These are phyloP conservation scores for Pentalonia nigronervosa DNA, from an alignment of 1,140 invertebrate genomes.

Conservation along the genomic window DNA sequence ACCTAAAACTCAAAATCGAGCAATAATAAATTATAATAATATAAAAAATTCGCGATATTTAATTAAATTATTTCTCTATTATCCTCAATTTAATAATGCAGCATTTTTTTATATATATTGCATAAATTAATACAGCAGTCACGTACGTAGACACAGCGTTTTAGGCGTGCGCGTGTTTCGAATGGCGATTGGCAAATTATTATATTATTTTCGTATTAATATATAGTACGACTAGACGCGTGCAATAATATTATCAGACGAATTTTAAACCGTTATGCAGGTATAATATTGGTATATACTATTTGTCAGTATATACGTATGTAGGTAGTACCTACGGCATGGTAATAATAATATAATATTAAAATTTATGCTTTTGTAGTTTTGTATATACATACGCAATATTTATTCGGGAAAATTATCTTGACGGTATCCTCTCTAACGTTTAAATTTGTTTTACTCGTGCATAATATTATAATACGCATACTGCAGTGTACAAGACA, in stretches of 20 bases:
- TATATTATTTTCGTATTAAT: neutral
- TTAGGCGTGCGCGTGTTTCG: neutral
- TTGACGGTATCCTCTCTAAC: neutral
- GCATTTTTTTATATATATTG: neutral
- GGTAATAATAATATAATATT: neutral
- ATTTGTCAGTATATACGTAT: neutral
- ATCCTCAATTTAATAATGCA: neutral
- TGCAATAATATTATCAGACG: neutral
- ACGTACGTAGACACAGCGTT: neutral
- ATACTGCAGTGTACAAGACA: neutral
- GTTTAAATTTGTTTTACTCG: neutral
- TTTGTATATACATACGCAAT: neutral
- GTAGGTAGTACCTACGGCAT: too few relatives aligned
- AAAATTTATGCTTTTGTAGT: neutral
- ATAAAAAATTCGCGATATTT: neutral
- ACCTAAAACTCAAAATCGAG: neutral
- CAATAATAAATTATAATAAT: neutral
- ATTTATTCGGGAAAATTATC: neutral
- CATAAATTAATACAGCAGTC: neutral
- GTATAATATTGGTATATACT: neutral
- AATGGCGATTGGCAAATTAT: neutral
- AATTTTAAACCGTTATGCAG: slow-evolving; percentile 5
- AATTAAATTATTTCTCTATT: neutral
- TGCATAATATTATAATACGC: too few relatives aligned
- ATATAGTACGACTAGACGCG: neutral